Conservation (phyloP, 2,888 invertebrate genomes). For the Raillietiella orientalis region DNA sequence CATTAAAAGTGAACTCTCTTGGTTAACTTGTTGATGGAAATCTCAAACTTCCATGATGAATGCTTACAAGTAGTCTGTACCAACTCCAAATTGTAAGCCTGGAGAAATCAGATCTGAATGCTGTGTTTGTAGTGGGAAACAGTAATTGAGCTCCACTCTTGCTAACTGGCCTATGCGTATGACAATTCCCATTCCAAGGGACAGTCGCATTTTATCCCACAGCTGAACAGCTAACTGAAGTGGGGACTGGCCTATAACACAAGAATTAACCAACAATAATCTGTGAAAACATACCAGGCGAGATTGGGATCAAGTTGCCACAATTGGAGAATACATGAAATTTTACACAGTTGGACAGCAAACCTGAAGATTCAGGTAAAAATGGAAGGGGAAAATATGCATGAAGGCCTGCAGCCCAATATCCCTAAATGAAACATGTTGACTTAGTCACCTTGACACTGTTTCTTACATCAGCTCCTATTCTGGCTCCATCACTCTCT, state of each 20-base stretch:
- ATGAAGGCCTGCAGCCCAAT: constrained; percentile 60
- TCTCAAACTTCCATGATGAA: too few species aligned
- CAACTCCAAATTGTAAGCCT: constrained; percentile 55
- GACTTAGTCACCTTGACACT: constrained; percentile 14
- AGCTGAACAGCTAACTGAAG: not conserved
- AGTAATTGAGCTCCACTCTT: constrained; percentile 82
- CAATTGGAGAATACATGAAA: too few species aligned
- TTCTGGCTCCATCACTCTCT: constrained; percentile 33
- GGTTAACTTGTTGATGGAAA: too few species aligned
- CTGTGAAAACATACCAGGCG: too few species aligned
- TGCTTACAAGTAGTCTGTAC: constrained; percentile 42
- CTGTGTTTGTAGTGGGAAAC: constrained; percentile 33
- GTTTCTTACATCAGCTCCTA: constrained; percentile 28
- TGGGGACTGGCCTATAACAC: too few species aligned
- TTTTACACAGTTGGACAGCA: too few species aligned
- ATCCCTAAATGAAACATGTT: constrained; percentile 19
- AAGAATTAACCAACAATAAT: too few species aligned
- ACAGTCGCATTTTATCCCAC: constrained; percentile 18
- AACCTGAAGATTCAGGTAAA: too few species aligned
- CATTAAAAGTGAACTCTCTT: too few species aligned
- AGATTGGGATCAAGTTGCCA: too few species aligned
- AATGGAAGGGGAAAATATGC: constrained; percentile 54
- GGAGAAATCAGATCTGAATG: constrained; percentile 26
- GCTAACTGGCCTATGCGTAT: constrained; percentile 49
- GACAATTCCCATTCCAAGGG: constrained; percentile 52